These are phyloP conservation scores for Rhabdornis inornatus DNA, from an alignment of 2,113 vertebrate genomes.

Conservation along the genomic window DNA sequence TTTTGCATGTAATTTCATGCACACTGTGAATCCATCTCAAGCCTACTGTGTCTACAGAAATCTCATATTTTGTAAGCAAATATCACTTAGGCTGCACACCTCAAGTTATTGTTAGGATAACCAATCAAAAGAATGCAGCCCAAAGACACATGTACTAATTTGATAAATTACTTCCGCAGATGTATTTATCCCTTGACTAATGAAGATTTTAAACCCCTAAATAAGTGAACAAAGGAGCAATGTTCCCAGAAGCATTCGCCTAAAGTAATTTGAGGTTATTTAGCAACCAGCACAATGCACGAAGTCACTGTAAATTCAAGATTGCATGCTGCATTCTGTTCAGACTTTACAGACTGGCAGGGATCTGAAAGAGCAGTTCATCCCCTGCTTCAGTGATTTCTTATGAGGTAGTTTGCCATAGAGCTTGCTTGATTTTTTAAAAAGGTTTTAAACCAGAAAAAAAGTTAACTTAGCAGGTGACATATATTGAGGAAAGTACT, in stretches of 20 bases:
- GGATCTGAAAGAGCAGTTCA: background rate
- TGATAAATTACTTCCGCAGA: slow-evolving; percentile 32
- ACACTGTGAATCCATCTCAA: slow-evolving; percentile 41
- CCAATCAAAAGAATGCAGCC: background rate
- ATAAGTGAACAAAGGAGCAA: background rate
- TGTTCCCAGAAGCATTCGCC: background rate
- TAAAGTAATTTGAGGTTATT: slow-evolving; percentile 22
- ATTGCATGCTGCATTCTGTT: background rate
- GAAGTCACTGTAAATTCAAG: background rate
- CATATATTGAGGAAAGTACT: background rate
- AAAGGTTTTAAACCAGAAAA: background rate
- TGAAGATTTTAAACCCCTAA: slow-evolving; percentile 3
- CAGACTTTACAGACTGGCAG: background rate
- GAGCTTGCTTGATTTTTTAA: background rate
- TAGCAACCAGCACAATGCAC: background rate
- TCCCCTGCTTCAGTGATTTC: background rate
- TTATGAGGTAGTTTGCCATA: background rate
- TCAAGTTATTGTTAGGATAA: slow-evolving; percentile 24
- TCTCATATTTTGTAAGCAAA: slow-evolving; percentile 19
- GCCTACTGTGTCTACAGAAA: slow-evolving; percentile 9
- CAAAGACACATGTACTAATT: slow-evolving; percentile 13
- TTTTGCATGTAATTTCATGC: slow-evolving; percentile 61
- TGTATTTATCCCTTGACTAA: slow-evolving; percentile 34
- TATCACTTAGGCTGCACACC: background rate
- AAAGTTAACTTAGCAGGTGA: background rate